These are phyloP conservation scores for Platalea minor DNA, from an alignment of 2,797 vertebrate species.

Conservation along the genomic window DNA sequence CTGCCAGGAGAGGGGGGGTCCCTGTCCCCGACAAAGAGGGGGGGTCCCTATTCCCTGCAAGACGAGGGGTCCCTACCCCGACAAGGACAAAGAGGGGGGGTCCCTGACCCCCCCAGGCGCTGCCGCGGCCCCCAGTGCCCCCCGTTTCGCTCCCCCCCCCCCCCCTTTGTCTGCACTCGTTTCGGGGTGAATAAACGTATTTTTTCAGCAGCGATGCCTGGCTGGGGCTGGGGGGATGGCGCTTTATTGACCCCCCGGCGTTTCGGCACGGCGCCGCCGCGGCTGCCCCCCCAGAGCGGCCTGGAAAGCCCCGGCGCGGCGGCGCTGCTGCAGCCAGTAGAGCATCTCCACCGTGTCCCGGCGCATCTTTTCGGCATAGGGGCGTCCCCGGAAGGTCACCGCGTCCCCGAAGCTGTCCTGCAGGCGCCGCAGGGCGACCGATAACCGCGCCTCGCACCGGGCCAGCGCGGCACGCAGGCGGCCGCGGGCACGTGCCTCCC, in stretches of 20 bases:
- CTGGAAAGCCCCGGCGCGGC: neutral
- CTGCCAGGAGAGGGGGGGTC: neutral
- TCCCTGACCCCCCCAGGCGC: neutral
- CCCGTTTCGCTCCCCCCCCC: neutral
- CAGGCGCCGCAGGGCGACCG: neutral
- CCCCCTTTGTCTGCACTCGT: fast-evolving
- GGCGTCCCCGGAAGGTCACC: neutral
- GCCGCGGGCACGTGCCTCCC: neutral
- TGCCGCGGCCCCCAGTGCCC: neutral
- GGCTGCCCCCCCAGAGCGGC: neutral
- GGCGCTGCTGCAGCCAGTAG: neutral
- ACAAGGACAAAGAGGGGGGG: neutral
- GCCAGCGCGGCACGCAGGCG: neutral
- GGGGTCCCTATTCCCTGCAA: too few relatives aligned
- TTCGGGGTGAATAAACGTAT: neutral
- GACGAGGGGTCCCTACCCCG: too few relatives aligned
- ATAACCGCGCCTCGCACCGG: neutral
- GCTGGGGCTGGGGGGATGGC: neutral
- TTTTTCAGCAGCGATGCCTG: neutral
- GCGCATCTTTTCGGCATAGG: neutral
- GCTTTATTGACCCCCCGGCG: neutral
- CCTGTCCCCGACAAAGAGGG: too few relatives aligned
- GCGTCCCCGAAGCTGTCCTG: neutral
- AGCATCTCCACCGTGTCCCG: neutral
- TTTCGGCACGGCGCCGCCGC: too few relatives aligned